Evolutionary conservation across 2,797 vertebrate genomes (phyloP).

Genomic region (Merluccius polli): DNA sequence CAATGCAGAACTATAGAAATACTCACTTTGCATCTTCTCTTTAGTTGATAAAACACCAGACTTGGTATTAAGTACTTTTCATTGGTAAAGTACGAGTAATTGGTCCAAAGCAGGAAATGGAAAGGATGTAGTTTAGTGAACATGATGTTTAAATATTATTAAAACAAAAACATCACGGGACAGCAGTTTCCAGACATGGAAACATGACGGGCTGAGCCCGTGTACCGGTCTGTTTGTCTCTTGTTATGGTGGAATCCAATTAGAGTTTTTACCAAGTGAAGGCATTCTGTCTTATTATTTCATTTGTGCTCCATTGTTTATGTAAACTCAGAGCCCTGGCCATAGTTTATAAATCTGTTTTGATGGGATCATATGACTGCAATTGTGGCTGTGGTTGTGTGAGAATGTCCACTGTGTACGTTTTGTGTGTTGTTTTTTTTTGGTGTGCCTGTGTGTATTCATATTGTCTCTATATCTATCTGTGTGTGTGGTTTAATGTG

Average conservation of each 20-base stretch:
- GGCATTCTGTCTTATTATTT: slow-evolving; percentile 4
- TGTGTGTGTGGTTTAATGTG: background rate
- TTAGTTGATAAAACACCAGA: too few species aligned
- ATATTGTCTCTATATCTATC: background rate
- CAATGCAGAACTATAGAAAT: too few species aligned
- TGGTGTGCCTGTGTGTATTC: background rate
- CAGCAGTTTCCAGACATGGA: slow-evolving; percentile 11
- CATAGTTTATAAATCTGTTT: slow-evolving; percentile 8
- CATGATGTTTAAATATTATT: slow-evolving; percentile 1
- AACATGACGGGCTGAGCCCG: background rate
- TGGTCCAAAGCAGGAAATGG: background rate
- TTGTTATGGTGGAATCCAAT: slow-evolving; percentile 18
- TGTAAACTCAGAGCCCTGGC: slow-evolving; percentile 9
- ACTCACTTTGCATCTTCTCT: too few species aligned
- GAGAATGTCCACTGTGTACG: background rate
- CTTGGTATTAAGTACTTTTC: background rate
- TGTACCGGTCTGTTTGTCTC: background rate
- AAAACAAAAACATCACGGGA: slow-evolving; percentile 7
- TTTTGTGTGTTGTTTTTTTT: slow-evolving; percentile 1
- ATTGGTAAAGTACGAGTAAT: background rate
- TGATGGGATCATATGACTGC: slow-evolving; percentile 20
- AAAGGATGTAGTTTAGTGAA: background rate
- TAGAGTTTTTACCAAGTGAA: slow-evolving; percentile 22
- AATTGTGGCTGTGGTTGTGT: slow-evolving; percentile 5
- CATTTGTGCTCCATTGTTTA: slow-evolving; percentile 8